Percentiles rank a stretch among this genome's conserved stretches.
These are phyloP conservation scores for Porites lobata DNA, from an alignment of 92 coral and sea anemone species.

Conservation along the genomic window DNA sequence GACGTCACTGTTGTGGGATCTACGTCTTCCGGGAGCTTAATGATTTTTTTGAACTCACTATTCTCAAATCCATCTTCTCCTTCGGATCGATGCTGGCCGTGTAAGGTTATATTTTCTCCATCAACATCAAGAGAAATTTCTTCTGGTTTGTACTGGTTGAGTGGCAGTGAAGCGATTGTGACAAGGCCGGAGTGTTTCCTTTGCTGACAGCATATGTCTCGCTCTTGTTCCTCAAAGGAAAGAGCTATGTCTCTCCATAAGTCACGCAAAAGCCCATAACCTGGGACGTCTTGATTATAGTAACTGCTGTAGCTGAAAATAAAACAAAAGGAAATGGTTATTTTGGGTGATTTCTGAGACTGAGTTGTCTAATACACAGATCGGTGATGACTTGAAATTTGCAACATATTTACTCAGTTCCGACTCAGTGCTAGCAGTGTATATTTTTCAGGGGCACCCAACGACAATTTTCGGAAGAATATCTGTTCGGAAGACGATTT, in stretches of 20 bases:
- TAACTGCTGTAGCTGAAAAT: neutral
- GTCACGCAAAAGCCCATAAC: neutral
- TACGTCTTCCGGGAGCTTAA: slow-evolving; percentile 54
- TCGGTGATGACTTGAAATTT: too few relatives aligned
- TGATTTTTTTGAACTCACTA: slow-evolving; percentile 54
- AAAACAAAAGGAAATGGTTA: neutral
- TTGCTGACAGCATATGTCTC: neutral
- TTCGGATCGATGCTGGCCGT: slow-evolving; percentile 60
- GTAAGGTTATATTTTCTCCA: slow-evolving; percentile 43
- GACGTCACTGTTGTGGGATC: slow-evolving; percentile 62
- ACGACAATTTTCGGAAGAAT: too few relatives aligned
- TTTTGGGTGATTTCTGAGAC: too few relatives aligned
- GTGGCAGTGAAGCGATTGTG: slow-evolving; percentile 50
- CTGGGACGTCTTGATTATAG: neutral
- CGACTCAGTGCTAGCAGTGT: too few relatives aligned
- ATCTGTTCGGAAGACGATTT: too few relatives aligned
- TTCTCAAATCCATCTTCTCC: slow-evolving; percentile 54
- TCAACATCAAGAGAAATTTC: slow-evolving; percentile 65
- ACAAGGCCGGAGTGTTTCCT: neutral
- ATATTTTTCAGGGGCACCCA: too few relatives aligned
- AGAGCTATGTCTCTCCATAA: slow-evolving; percentile 14
- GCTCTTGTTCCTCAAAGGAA: neutral
- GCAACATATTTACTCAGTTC: too few relatives aligned
- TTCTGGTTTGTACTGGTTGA: slow-evolving; percentile 50
- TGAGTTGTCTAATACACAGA: too few relatives aligned